phyloP scores from a whole-genome alignment of 2,888 invertebrate genomes.

The Machimus rusticus region DNA sequence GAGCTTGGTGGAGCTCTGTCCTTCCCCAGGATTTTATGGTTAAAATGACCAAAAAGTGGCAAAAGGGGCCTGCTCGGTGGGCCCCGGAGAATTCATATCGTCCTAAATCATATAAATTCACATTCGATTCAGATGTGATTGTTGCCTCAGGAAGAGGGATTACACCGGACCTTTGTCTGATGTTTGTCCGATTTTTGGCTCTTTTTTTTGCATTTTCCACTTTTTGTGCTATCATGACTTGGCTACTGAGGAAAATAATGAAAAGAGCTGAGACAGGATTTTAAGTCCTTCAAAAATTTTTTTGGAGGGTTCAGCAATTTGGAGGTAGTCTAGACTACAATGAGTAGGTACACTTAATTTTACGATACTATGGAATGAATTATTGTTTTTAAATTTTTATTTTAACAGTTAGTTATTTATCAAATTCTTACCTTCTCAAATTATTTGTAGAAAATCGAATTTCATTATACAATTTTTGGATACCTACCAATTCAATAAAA shows the following conservation, averaged over 20 bases:
- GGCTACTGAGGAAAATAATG: not conserved
- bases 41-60: slow-evolving; percentile 15
- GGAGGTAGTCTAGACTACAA: not conserved
- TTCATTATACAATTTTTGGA: not conserved
- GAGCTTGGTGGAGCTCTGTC: not conserved
- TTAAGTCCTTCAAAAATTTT: not conserved
- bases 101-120: slow-evolving; percentile 47
- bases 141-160: slow-evolving; percentile 39
- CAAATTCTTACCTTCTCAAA: not conserved
- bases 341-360: not conserved
- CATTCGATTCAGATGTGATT: slow-evolving; percentile 47
- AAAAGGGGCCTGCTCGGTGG: not conserved
- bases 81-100: slow-evolving; percentile 45
- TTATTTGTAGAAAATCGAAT: not conserved
- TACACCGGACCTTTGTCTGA: slow-evolving; percentile 22
- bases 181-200: not conserved
- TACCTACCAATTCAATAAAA: not conserved
- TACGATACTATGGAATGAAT: not conserved
- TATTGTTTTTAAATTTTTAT: not conserved
- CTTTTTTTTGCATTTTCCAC: not conserved
- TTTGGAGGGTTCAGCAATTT: not conserved
- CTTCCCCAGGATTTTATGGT: not conserved
- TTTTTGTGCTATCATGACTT: not conserved
- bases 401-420: not conserved
- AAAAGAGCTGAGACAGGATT: not conserved